phyloP scores from a whole-genome alignment of 2,113 vertebrate genomes.

The Serilophus lunatus region DNA sequence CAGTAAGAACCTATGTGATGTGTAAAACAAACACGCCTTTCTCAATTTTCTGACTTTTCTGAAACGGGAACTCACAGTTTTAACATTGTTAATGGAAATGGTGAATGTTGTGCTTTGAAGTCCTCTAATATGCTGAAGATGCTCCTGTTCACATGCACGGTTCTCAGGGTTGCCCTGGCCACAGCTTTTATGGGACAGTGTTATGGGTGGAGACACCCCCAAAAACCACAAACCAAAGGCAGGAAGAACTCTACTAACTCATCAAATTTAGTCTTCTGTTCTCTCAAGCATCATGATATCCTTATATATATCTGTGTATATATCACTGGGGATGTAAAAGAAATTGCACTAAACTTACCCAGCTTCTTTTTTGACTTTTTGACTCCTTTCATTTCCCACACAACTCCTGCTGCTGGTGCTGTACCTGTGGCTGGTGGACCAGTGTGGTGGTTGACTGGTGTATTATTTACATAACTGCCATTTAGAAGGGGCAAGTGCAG shows the following conservation, averaged over 20 bases:
- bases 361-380: neutral
- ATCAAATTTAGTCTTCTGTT: neutral
- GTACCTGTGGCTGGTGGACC: neutral
- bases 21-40: neutral
- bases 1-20: neutral
- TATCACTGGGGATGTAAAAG: neutral
- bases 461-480: rapidly evolving
- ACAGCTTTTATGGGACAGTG: neutral
- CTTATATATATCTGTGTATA: neutral
- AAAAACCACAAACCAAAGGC: neutral
- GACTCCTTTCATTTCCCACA: neutral
- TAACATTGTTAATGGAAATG: neutral
- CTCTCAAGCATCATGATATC: neutral
- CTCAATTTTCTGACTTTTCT: neutral
- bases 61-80: neutral
- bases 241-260: conserved; percentile 3
- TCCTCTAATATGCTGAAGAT: neutral
- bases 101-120: neutral
- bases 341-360: neutral
- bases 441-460: neutral
- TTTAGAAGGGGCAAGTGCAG: neutral
- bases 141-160: neutral
- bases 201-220: neutral
- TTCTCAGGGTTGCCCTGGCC: conserved; percentile 3
- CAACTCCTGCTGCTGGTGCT: neutral